phyloP scores from a whole-genome alignment of 2,113 vertebrate species.

The Notarius quadriscutis region DNA sequence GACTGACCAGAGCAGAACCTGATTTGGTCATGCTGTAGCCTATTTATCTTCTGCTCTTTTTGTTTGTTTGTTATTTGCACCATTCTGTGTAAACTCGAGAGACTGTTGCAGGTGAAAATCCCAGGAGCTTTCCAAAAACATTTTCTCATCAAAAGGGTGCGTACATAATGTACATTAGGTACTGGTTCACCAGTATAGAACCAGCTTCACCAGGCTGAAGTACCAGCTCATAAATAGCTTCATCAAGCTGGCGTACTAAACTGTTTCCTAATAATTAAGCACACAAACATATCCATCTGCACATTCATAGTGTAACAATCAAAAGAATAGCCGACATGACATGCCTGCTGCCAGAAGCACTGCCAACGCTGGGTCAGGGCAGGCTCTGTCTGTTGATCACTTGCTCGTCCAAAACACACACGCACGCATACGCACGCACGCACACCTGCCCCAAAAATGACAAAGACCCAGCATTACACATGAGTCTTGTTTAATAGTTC shows the following conservation, averaged over 20 bases:
- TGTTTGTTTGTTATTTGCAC: background rate
- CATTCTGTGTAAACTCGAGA: background rate
- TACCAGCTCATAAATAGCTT: background rate
- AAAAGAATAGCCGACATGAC: background rate
- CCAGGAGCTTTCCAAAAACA: background rate
- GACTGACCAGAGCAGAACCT: background rate
- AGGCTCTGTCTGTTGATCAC: background rate
- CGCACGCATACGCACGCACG: background rate
- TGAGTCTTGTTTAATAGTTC: constrained; percentile 56
- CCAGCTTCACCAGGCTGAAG: background rate
- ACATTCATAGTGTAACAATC: background rate
- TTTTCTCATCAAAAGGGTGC: background rate
- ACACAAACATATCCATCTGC: no score
- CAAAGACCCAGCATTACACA: constrained; percentile 7
- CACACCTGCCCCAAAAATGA: background rate
- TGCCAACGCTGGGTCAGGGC: background rate
- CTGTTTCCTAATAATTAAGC: no score
- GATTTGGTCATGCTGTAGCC: background rate
- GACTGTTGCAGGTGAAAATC: background rate
- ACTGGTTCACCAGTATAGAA: background rate
- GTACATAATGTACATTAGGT: no score
- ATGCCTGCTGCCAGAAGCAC: background rate
- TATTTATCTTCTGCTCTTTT: background rate
- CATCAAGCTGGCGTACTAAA: no score
- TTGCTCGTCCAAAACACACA: background rate